Base-by-base conservation (phyloP, 30 jellyfish, hydroid and myxozoan species). In the Turritopsis dohrnii region DNA sequence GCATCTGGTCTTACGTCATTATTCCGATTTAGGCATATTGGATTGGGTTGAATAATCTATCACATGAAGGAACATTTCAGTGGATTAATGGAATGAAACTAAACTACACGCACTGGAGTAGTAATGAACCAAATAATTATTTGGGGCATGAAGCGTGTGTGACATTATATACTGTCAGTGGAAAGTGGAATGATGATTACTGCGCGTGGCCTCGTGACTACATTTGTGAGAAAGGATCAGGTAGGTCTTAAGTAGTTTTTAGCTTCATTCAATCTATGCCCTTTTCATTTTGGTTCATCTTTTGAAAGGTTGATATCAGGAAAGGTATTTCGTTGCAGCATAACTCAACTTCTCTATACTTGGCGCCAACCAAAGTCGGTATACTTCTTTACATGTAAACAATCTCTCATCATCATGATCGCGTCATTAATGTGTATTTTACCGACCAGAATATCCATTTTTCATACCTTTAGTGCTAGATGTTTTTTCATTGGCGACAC, bases 91-190 rank as follows among this genome's bases (percentile, higher is more conserved):
- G 96, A 60, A 75, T 54, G 8, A 65, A 28, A 25, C 72, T 88
- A 66, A 29, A 74, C 88, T 76, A 84, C 28, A 71, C 96, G 5
- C 7, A 27, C 23, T 94, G 99, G 99, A 89, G 92, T 21, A 65
- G 74, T 26, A 82, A 79, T 27, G 99, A 94, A 52, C 99, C 99
- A 13, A 94, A 96, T 30, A 89, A 94, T 84, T 90, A 90, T 9
- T 94, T 94, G 84, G 99, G 99, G 16, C 91, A 94, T 28, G 99
- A 94, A 84, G 99, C 88, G 52, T 94, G 99, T 65, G 99, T 94
- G 20, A 96, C 85, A 74, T 81, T 94, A 94, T 85, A 79, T 79
- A 25, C 94, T 13, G 52, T 75, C 66, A 87, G 88, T 20, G 99
- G 99, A 1, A 54, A 29, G 29, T 94, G 99, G 99, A 94, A 94